Evolutionary conservation across 2,113 vertebrate species (phyloP), one percentile per base, ranked within the genome.

Genomic region (Hippocampus barbouri): DNA sequence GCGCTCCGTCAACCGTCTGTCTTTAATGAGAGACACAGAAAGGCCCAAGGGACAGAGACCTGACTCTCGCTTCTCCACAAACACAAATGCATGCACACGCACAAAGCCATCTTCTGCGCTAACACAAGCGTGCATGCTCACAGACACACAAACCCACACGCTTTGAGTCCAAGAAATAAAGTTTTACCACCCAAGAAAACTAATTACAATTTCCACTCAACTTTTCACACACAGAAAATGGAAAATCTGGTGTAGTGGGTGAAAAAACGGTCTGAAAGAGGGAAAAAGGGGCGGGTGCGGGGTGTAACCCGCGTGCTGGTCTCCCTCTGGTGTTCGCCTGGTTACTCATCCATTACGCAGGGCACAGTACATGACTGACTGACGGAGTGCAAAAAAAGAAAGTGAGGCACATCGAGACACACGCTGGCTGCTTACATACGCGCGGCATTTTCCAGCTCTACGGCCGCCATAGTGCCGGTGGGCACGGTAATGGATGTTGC

Each of bases 1-100:
- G 89, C 90, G 88, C 90, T 91, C 88, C 90, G 86, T 90, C 90
- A 91, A 91, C 90, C 88, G 90, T 90, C 90, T 90, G 90, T 91
- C 90, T 91, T 91, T 91, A 91, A 91, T 91, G 90, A 91, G 90
- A 91, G 90, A 91, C 90, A 90, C 88, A 89, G 88, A 88, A 85
- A 87, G 88, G 70, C 90, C 88, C 90, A 83, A 71, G 88, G 90
- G 90, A 91, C 86, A 80, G 87, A 91, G 88, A 87, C 86, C 86
- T 87, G 87, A 88, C 88, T 88, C 85, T 78, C 72, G 69, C 75
- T 74, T 69, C 74, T 59, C 76, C 66, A 73, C 68, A 70, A 71
- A 82, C 72, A 74, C 75, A 62, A 41, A 68, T 11, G 15, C 47
- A 27, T 60, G 74, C 54, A 69, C 77, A 41, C 40, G 75, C 79